Conservation (phyloP, 2,888 invertebrate genomes). For the Agrenia bidenticulata region DNA sequence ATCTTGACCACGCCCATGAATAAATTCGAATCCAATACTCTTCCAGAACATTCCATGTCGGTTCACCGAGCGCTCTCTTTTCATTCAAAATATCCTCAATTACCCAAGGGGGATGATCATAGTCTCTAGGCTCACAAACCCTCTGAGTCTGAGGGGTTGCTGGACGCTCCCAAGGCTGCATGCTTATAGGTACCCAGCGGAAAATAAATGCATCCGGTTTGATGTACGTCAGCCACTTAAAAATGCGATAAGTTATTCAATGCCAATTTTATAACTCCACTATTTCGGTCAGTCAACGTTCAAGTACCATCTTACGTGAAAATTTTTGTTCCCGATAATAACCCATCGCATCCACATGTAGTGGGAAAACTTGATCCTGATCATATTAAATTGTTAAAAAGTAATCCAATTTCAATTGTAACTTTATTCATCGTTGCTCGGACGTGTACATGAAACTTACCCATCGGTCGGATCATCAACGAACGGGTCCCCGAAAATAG, state of each 20-base stretch:
- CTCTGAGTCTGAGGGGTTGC: neutral
- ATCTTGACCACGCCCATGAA: too few species aligned
- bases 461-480: conserved; percentile 1
- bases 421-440: too few species aligned
- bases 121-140: neutral
- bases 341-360: neutral
- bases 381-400: too few species aligned
- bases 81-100: neutral
- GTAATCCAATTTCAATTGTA: too few species aligned
- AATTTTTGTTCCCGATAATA: neutral
- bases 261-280: too few species aligned
- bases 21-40: too few species aligned
- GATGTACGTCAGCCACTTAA: neutral
- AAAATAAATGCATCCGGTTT: neutral
- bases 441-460: too few species aligned
- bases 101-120: neutral
- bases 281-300: neutral
- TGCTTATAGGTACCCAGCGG: neutral
- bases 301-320: neutral
- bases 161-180: neutral
- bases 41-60: too few species aligned
- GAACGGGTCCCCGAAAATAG: neutral
- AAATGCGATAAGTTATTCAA: neutral
- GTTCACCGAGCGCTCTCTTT: neutral
- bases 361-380: neutral